Evolutionary conservation across 2,113 vertebrate genomes (phyloP).

Genomic region (Ceyx melanurus): DNA sequence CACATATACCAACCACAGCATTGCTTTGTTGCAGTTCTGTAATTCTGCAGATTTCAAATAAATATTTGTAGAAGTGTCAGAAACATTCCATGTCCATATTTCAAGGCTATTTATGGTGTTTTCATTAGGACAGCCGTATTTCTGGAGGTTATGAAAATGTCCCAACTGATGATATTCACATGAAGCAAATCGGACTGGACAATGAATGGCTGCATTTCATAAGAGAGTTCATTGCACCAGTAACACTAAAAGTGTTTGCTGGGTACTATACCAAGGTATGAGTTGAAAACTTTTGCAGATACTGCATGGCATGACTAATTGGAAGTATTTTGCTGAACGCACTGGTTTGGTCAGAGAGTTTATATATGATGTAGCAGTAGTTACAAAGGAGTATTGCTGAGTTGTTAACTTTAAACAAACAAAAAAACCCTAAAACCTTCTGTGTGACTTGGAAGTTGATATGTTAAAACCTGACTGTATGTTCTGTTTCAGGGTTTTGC

Average conservation of each 20-base stretch:
- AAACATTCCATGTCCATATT: not conserved
- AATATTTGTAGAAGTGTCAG: not conserved
- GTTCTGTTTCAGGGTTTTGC: constrained; percentile 82
- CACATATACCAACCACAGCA: not conserved
- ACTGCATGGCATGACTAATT: not conserved
- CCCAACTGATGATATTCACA: constrained; percentile 97
- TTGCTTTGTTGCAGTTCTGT: not conserved
- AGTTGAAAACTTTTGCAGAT: not conserved
- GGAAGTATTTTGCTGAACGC: not conserved
- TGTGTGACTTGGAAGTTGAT: not conserved
- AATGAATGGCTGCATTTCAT: constrained; percentile 98
- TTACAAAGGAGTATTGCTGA: not conserved
- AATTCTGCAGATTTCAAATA: not conserved
- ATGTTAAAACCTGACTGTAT: not conserved
- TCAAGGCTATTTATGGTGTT: not conserved
- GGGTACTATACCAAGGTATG: constrained; percentile 97
- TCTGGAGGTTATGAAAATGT: constrained; percentile 97
- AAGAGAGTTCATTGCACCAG: constrained; percentile 94
- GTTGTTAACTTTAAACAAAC: not conserved
- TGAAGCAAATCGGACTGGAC: constrained; percentile 92
- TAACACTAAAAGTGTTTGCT: constrained; percentile 94
- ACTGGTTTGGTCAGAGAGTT: not conserved
- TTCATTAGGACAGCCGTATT: constrained; percentile 89
- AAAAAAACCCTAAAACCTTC: not conserved
- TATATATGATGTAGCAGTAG: rapidly evolving